Base-by-base conservation (phyloP, 2,797 vertebrate genomes). In the Sebastiscus albofasciatus region DNA sequence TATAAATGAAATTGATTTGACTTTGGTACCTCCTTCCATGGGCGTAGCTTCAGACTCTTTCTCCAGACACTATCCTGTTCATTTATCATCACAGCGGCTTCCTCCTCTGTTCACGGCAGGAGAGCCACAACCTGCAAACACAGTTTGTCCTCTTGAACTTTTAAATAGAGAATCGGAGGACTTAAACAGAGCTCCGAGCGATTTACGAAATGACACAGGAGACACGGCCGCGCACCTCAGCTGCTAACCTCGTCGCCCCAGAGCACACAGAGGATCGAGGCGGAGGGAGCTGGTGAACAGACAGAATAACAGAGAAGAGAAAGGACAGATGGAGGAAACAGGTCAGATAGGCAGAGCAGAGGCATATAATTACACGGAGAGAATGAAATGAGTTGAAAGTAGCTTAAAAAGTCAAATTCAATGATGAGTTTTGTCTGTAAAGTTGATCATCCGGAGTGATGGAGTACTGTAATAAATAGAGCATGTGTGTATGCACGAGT, bases 81-180 rank as follows among this genome's bases (percentile, higher is more conserved):
- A 33, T 33, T 36, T 55, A 49, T 26, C 24, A 34, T 52, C 16
- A 42, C 54, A 33, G 8, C 24, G 12, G 8, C 36, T 58, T 42
- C 22, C 7, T n/a, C 6, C 4, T n/a, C 6, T 59, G n/a, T 1
- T 12, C 42, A 56, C 55, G 14, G 75, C 39, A 76, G 36, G 29
- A 72, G 55, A 75, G 29, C 7, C 9, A 14, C 52, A 49, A 54
- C 49, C 74, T 76, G 56, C 26, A 34, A 58, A 46, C 54, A 69
- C 1, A 31, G 34, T 75, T 74, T 80, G 34, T 29, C 33, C 34
- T 59, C 20, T 36, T 81, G 22, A 65, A 72, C 67, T 68, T 83
- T 52, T 22, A 67, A 80, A 65, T 8, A 3, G 24, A 55, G 6
- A 71, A 46, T 55, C 46, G 5, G 7, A 33, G 16, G 34, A 60